Base-by-base conservation (phyloP, 2,888 invertebrate species). In the Brachypterus glaber region DNA sequence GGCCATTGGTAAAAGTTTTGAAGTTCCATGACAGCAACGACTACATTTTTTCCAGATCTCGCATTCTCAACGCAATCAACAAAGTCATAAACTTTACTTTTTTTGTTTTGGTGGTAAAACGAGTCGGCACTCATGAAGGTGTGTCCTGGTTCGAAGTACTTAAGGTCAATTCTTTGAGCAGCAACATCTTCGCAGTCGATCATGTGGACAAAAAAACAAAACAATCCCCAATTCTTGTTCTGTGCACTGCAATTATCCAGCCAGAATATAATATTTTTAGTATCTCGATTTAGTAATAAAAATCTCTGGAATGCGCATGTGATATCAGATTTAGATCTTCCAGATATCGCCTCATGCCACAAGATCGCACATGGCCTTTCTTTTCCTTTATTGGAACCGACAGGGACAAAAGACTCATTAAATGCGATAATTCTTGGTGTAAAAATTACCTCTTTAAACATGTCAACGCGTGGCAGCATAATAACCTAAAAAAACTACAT, bases 371-470 rank as follows among this genome's bases (percentile, higher is more conserved):
- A 30, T 9, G 40, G 40, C 21, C 29, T 39, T 29, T 29, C 12
- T n/a, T n/a, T n/a, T 32, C 31, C 15, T 8, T 30, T 32, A 32
- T 11, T 27, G 33, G 32, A 26, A 27, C 37, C 40, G 4, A 35
- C 31, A 21, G 35, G 35, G 3, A 34, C 39, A 34, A 40, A 40
- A 31, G 12, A 26, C 27, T 39, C 37, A 30, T 43, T 36, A 33
- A 43, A 40, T 12, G 33, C 35, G 18, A 43, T 37, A 33, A 40
- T 31, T 32, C 37, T 33, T 34, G 33, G 40, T 14, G 37, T 37
- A 37, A 40, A 43, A 40, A 43, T 37, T 27, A 43, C 33, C 26
- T 40, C 31, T 26, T 43, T 43, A 27, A 39, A 39, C 39, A 36
- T 39, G 17, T 40, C 38, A 29, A 33, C 11, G n/a, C 34, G 15